Conservation (phyloP, 2,797 vertebrate species). For the Peromyscus aztecus region DNA sequence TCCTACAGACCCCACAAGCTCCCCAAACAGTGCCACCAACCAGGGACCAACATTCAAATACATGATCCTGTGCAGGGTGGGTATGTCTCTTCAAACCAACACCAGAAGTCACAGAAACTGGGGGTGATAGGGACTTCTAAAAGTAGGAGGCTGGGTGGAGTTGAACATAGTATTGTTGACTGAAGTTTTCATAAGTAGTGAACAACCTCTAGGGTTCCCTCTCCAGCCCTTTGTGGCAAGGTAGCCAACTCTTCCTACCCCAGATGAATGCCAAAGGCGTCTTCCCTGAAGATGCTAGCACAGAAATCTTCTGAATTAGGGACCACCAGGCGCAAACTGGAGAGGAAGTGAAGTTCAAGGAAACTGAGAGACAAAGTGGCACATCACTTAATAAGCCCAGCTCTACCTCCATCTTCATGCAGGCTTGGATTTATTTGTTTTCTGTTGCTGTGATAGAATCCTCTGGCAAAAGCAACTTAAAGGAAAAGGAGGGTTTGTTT, state of each 20-base stretch:
- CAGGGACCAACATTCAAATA: background rate
- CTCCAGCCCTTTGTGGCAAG: background rate
- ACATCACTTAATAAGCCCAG: background rate
- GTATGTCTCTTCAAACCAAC: background rate
- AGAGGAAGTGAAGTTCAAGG: background rate
- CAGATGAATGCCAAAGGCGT: background rate
- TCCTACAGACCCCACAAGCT: background rate
- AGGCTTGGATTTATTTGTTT: background rate
- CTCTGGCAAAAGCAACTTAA: background rate
- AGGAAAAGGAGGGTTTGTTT: background rate
- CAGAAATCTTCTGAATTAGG: background rate
- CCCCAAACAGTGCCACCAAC: background rate
- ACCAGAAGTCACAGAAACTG: background rate
- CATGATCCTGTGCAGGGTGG: background rate
- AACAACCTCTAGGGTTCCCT: background rate
- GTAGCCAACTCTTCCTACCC: background rate
- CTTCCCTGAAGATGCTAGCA: no score
- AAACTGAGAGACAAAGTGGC: background rate
- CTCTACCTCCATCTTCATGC: background rate
- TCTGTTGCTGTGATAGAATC: no score
- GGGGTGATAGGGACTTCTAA: background rate
- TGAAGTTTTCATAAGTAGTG: background rate
- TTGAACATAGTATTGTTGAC: background rate
- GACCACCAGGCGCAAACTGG: background rate
- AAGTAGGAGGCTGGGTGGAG: background rate